Evolutionary conservation across 1,140 invertebrate species (phyloP).

Genomic region (Arctopsyche grandis): DNA sequence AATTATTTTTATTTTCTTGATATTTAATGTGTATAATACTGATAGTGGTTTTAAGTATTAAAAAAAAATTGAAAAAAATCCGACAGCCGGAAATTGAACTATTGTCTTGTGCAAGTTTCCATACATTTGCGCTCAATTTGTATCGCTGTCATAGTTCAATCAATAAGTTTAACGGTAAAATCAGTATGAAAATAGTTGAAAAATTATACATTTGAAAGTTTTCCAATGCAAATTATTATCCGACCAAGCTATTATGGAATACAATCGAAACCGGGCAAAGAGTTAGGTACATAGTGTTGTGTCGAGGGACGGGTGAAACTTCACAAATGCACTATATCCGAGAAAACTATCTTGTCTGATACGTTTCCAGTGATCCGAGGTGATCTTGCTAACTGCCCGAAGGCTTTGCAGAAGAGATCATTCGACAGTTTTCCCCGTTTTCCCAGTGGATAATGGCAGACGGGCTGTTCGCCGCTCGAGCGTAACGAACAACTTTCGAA

Average conservation of each 20-base stretch:
- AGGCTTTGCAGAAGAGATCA: conserved; percentile 21
- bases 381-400: conserved; percentile 28
- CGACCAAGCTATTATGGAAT: not conserved
- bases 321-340: conserved; percentile 1
- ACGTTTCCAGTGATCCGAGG: conserved; percentile 16
- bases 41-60: too few species aligned
- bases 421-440: conserved; percentile 18
- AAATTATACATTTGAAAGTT: not conserved
- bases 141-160: too few species aligned
- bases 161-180: too few species aligned
- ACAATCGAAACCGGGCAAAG: conserved; percentile 7
- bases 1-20: too few species aligned
- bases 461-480: not conserved
- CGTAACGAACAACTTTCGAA: conserved; percentile 26
- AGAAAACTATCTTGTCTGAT: conserved; percentile 30
- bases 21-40: too few species aligned
- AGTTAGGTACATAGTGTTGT: not conserved
- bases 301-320: conserved; percentile 15
- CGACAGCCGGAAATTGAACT: too few species aligned
- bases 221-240: not conserved
- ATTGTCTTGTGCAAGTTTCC: too few species aligned
- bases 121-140: too few species aligned
- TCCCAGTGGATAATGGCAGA: not conserved
- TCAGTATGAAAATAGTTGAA: too few species aligned
- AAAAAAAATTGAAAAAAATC: too few species aligned